Percentiles rank a stretch among this genome's conserved stretches.
These are phyloP conservation scores for Phalangium opilio DNA, from an alignment of 2,888 invertebrate genomes.

Conservation along the genomic window DNA sequence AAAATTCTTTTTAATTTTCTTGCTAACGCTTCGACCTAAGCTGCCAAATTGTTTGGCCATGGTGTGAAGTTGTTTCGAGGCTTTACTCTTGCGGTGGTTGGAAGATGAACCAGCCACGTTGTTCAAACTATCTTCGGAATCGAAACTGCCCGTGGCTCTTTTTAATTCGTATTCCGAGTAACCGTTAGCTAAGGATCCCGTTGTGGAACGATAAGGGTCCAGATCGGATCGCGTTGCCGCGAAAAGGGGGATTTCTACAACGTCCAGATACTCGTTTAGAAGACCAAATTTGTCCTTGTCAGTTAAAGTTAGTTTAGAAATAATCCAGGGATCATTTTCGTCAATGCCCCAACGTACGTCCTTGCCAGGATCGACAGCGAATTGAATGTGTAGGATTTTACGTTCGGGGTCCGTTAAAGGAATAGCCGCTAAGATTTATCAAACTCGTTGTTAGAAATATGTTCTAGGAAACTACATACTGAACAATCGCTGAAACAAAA, in stretches of 20 bases:
- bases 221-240: neutral
- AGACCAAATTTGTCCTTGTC: constrained; percentile 46
- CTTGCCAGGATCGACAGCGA: constrained; percentile 65
- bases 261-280: constrained; percentile 50
- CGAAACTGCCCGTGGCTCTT: constrained; percentile 25
- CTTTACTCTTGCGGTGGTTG: constrained; percentile 33
- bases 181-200: too few relatives aligned
- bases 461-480: too few relatives aligned
- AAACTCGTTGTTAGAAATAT: too few relatives aligned
- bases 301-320: constrained; percentile 40
- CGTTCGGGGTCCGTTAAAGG: constrained; percentile 57
- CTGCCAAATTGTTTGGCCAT: constrained; percentile 67
- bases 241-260: constrained; percentile 36
- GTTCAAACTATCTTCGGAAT: constrained; percentile 27
- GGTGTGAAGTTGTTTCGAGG: constrained; percentile 56
- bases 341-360: constrained; percentile 50
- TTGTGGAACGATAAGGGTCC: too few relatives aligned
- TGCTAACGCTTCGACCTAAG: constrained; percentile 56
- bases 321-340: constrained; percentile 40
- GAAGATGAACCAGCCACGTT: constrained; percentile 24
- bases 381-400: constrained; percentile 60
- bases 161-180: constrained; percentile 2
- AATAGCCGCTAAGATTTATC: constrained; percentile 47
- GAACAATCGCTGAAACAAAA: too few relatives aligned
- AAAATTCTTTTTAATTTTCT: constrained; percentile 51